Base-by-base conservation (phyloP, 1,140 invertebrate species). In the Drosophila subobscura region DNA sequence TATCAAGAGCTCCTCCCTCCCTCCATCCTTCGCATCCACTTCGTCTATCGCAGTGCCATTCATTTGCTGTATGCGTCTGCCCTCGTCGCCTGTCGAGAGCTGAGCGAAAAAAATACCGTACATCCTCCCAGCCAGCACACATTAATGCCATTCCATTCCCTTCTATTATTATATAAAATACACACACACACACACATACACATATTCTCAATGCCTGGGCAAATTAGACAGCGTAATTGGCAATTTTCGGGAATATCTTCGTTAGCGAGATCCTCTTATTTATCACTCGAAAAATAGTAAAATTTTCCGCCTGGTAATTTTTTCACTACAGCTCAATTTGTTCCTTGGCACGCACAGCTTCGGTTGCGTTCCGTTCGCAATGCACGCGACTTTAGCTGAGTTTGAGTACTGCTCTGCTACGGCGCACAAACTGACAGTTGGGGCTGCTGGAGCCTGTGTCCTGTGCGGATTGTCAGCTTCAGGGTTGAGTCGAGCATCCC, bases 281-380 rank as follows among this genome's bases (percentile, higher is more conserved):
- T 63, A 50, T 44, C 60, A 77, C 56, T 60, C 61, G 76, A 86
- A 83, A 78, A 74, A 42, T 70, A 86, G 55, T 55, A 77, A 86
- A 65, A 29, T 50, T 25, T 27, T 65, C 52, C 49, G 51, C 49
- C 55, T 49, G 64, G 51, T 45, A 51, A 76, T 61, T 77, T 88
- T 88, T 88, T 83, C 83, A 89, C 84, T 89, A 72, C 51, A 77
- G 68, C 10, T 63, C 76, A 76, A 76, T 88, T 77, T 55, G 51
- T 65, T 77, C 57, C 50, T 54, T 25, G 59, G 57, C 41, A 41
- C 58, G 44, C 52, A 72, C 67, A 46, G 59, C 51, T 68, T 49
- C 50, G 44, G 52, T 68, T 47, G 64, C 71, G 51, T 33, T 44
- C 50, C 66, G 70, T 64, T 56, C 73, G 73, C 66, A 61, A 65